Evolutionary conservation across 2,797 vertebrate genomes (phyloP).

Genomic region (Octomys mimax): DNA sequence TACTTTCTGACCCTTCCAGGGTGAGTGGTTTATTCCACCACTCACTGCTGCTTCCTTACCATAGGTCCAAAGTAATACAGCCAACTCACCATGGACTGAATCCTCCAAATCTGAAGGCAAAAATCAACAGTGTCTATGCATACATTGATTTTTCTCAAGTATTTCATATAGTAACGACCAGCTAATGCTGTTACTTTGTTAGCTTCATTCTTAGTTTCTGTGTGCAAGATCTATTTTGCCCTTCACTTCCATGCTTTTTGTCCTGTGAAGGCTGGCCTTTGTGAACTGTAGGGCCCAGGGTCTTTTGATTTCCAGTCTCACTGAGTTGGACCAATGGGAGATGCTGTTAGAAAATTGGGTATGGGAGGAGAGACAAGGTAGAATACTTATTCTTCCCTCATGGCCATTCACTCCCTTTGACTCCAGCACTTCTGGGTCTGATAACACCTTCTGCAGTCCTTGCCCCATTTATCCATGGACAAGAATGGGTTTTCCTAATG

Average conservation of each 20-base stretch:
- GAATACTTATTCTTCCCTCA: not conserved
- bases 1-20: too few species aligned
- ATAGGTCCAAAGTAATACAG: not conserved
- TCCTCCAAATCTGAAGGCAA: not conserved
- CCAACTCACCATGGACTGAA: not conserved
- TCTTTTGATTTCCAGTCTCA: not conserved
- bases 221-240: not conserved
- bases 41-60: not conserved
- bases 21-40: not conserved
- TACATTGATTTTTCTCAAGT: not conserved
- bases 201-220: not conserved
- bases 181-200: not conserved
- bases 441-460: not conserved
- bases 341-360: fast-evolving
- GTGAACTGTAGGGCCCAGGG: too few species aligned
- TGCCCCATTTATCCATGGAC: not conserved
- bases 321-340: not conserved
- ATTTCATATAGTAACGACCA: too few species aligned
- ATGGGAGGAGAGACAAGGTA: not conserved
- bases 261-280: not conserved
- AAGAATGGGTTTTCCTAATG: not conserved
- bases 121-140: not conserved
- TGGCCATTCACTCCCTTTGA: not conserved
- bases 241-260: not conserved
- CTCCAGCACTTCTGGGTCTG: not conserved